Evolutionary conservation across 2,888 invertebrate species (phyloP), one percentile per base, ranked within the genome.

Genomic region (Adineta ricciae): DNA sequence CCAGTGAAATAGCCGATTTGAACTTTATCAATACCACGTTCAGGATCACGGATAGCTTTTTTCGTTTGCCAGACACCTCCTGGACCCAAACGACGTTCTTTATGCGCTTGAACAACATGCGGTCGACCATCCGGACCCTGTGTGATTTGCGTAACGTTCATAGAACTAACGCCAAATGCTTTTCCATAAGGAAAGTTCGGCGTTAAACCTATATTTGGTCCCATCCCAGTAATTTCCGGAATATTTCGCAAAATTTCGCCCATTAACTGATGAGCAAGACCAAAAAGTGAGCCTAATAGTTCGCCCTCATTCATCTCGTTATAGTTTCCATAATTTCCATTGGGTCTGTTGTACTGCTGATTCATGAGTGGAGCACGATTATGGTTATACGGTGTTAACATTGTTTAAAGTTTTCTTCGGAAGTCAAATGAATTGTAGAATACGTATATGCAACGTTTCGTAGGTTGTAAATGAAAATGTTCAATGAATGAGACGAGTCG

Each of bases 41-140:
- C 16, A 16, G 49, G 21, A 52, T 83, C 52, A 9, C 16, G 36
- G 27, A 50, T 24, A 27, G 83, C 50, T 50, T 83, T 83, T 83
- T 52, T 83, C 8, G 50, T 83, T 83, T 52, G 83, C 7, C 52
- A 32, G 27, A 83, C 36, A 27, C 83, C 83, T 50, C 50, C 50
- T 41, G 83, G 83, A 16, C 83, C 83, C 50, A 83, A 50, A 16
- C 52, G 50, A 24, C n/a, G 36, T 83, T 83, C 83, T 24, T 83
- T 16, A 36, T 83, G 83, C 21, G 50, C 36, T 50, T 83, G 83
- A 7, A 83, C 32, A 32, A 83, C 4, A 32, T 83, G 49, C 27
- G 83, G 83, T 36, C 27, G 49, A 24, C 83, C 83, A 83, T 83
- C 83, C n/a, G 78, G 78, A 41, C 78, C 78, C 9, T 41, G 19